Evolutionary conservation across 2,797 vertebrate species (phyloP), one percentile per base, ranked within the genome.

Genomic region (Gila robusta): DNA sequence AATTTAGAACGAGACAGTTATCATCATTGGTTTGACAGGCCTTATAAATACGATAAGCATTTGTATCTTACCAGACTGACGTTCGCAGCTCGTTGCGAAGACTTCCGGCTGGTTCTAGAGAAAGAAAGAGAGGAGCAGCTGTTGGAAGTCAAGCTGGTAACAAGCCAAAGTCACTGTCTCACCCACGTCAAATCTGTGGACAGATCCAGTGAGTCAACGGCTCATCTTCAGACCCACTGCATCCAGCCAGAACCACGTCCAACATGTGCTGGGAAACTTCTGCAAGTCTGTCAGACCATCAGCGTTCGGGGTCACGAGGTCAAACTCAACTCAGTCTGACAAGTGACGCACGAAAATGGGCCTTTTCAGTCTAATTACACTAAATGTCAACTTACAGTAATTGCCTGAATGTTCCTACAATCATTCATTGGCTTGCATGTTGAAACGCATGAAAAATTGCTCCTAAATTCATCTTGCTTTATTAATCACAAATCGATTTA

Each of bases 101-200:
- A 28, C 62, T 28, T 64, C 62, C 26, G 62, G 12, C 12, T 64
- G 26, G 12, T 26, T 62, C 11, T 14, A 11, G 59, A n/a, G n/a
- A n/a, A 62, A 11, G 37, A 37, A 2, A 12, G 62, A 64, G 62
- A 4, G 26, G 62, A 66, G 14, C 14, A 32, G 62, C 62, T 66
- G 62, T 17, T 66, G 26, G 26, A 32, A 32, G 62, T 66, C 62
- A 17, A 17, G 73, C 72, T 77, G 82, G 62, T 54, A 19, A 41
- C 26, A 37, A 28, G 77, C 83, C 74, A 83, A 59, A 83, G 59
- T 73, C 70, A 12, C 12, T 52, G 4, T 79, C 66, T 80, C 76
- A 56, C 93, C 93, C 94, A 94, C 92, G 86, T 92, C 92, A 94
- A 66, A 32, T 66, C 62, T 66, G 62, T 66, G 14, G 62, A 92